Evolutionary conservation across 2,888 invertebrate species (phyloP).

Genomic region (Agrotis exclamationis): DNA sequence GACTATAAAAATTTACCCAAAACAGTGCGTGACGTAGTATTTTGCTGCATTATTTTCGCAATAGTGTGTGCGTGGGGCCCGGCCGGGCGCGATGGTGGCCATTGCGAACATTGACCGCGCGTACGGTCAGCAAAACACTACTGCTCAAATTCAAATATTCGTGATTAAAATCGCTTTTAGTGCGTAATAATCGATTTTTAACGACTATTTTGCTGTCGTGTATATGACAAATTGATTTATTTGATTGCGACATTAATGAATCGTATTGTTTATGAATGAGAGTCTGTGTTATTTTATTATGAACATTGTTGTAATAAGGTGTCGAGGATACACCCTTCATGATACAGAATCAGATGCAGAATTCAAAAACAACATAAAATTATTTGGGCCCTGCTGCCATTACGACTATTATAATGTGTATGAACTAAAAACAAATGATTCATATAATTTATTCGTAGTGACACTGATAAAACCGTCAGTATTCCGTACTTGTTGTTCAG

Average conservation of each 20-base stretch:
- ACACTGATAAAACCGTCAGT: conserved; percentile 40
- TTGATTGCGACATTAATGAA: conserved; percentile 28
- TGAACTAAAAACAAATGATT: conserved; percentile 29
- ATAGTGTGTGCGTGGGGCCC: conserved; percentile 81
- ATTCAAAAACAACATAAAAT: conserved; percentile 12
- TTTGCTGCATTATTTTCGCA: conserved; percentile 84
- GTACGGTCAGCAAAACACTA: conserved; percentile 66
- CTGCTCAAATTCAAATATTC: conserved; percentile 39
- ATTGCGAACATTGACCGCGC: conserved; percentile 84
- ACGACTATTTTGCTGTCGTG: conserved; percentile 11
- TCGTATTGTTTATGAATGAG: conserved; percentile 39
- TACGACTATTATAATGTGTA: conserved; percentile 3
- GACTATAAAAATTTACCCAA: conserved; percentile 69
- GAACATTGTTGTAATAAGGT: conserved; percentile 3
- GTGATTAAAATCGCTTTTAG: conserved; percentile 20
- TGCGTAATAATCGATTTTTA: conserved; percentile 26
- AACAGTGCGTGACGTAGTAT: conserved; percentile 71
- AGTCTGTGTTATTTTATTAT: conserved; percentile 12
- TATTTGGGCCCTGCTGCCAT: conserved; percentile 37
- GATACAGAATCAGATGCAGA: neutral
- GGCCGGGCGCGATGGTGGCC: conserved; percentile 71
- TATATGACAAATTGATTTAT: conserved; percentile 29
- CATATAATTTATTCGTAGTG: conserved; percentile 48
- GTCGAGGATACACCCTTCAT: conserved; percentile 8
- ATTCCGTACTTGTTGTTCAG: conserved; percentile 18